Base-by-base conservation (phyloP, 2,888 invertebrate species). In the Thelaira solivaga region DNA sequence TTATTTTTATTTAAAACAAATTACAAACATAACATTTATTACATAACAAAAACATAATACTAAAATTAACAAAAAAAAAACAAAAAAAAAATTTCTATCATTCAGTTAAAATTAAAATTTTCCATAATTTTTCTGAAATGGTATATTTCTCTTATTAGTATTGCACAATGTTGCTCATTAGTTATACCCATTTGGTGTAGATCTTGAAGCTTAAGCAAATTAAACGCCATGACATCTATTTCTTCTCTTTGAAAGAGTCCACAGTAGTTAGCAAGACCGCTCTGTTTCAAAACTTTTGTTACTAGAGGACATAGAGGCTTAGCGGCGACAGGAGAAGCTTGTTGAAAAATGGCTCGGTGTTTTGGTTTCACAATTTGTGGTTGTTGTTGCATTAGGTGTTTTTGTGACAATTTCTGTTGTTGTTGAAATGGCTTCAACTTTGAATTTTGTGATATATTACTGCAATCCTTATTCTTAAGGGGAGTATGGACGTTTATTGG, bases 241-340 rank as follows among this genome's bases (percentile, higher is more conserved):
- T 86, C 86, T 45, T 86, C 85, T 11, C 82, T 81, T 11, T 84
- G 83, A 53, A 86, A 86, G 13, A 86, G 20, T 3, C 81, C 82
- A 13, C 80, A 69, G n/a, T 85, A 81, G 13, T 84, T 82, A 11
- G 80, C 61, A 43, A 85, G 83, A 0, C 84, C 85, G 18, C 51
- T n/a, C 10, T 49, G 61, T 8, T 65, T 13, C 13, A 78, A 6
- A 82, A 78, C 69, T 0, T 47, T 65, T 6, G 69, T 59, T 1
- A 78, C 59, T 7, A 36, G 45, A 2, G 65, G 45, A 11, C 59
- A 71, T 4, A 78, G 11, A 1, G 78, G 69, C n/a, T 71, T 74
- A 2, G 45, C 18, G 1, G 71, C 61, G 10, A 78, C 65, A 4
- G 78, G 78, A 1, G 74, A 74, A 16, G 69, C 69, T 57, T 74